Conservation (phyloP, 2,797 vertebrate genomes). For the Tragelaphus oryx region DNA sequence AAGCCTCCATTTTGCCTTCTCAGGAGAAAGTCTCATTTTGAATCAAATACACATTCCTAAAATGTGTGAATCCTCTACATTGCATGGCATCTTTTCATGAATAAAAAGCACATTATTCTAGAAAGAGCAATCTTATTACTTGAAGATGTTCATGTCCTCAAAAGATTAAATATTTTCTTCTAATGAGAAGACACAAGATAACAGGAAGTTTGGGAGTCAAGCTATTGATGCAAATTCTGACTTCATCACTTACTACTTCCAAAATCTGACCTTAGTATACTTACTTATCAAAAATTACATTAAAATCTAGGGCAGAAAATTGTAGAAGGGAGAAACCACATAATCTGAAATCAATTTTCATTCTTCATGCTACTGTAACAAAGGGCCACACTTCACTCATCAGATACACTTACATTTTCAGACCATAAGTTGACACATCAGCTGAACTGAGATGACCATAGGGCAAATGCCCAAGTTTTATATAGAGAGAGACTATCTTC, state of each 20-base stretch:
- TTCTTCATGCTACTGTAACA: background rate
- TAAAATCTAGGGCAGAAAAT: background rate
- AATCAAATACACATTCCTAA: background rate
- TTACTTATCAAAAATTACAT: slow-evolving; percentile 4
- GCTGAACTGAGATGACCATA: background rate
- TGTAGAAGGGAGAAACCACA: background rate
- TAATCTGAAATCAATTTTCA: background rate
- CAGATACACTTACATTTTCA: background rate
- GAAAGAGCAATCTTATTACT: background rate
- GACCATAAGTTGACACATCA: background rate
- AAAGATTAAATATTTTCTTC: background rate
- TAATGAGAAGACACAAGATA: background rate
- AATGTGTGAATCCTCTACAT: background rate
- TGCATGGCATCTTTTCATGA: background rate
- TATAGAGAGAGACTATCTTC: background rate
- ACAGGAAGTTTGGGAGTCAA: background rate
- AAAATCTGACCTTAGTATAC: background rate
- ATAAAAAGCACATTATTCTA: background rate
- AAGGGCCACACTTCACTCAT: background rate
- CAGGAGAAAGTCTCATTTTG: background rate
- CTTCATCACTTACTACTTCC: background rate
- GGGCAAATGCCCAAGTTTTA: background rate
- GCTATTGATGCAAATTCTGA: background rate
- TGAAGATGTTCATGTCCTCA: background rate
- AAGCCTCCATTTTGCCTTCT: background rate